These are phyloP conservation scores for Botia kubotai DNA, from an alignment of 2,797 vertebrate genomes.

Conservation along the genomic window DNA sequence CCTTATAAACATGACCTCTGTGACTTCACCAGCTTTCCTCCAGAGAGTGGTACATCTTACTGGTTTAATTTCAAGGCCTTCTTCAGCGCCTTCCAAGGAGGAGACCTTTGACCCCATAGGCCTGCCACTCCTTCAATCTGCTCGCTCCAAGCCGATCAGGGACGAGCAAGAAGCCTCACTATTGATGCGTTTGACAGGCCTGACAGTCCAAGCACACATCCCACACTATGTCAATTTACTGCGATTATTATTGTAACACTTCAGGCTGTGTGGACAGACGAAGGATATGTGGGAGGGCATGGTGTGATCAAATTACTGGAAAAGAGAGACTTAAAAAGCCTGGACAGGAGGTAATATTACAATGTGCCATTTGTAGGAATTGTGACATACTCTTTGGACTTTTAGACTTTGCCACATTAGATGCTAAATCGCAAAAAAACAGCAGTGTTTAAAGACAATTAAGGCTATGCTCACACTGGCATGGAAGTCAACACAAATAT, in stretches of 20 bases:
- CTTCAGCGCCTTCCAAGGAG: neutral
- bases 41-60: neutral
- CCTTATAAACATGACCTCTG: conserved; percentile 14
- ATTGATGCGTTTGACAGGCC: conserved; percentile 61
- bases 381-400: neutral
- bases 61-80: neutral
- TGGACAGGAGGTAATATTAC: conserved; percentile 27
- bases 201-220: conserved; percentile 40
- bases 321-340: conserved; percentile 42
- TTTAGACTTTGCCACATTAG: conserved; percentile 35
- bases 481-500: neutral
- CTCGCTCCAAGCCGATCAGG: neutral
- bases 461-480: too few relatives aligned
- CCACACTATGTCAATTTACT: conserved; percentile 56
- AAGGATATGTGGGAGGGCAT: conserved; percentile 26
- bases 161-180: conserved; percentile 49
- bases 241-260: conserved; percentile 65
- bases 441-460: neutral
- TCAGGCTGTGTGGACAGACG: conserved; percentile 50
- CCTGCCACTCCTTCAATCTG: neutral
- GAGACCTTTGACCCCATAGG: conserved; percentile 2
- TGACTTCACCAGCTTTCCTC: conserved; percentile 6
- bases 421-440: neutral
- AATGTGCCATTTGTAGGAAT: conserved; percentile 37
- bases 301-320: conserved; percentile 29